These are phyloP conservation scores for Sparus aurata DNA, from an alignment of 2,797 vertebrate species.

Conservation along the genomic window DNA sequence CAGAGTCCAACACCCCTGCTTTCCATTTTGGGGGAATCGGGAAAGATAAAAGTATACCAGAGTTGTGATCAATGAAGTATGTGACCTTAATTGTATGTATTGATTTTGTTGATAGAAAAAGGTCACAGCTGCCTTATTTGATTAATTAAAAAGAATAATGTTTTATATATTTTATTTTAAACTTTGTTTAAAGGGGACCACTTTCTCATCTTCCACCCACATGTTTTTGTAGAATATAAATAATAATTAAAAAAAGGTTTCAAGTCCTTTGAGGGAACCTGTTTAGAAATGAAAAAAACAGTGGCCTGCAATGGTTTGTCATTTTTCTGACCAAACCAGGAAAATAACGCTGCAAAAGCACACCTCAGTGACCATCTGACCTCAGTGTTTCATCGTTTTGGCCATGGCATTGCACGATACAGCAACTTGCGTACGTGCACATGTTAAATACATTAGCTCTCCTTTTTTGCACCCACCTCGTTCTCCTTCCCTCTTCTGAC, in stretches of 20 bases:
- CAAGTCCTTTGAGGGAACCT: background rate
- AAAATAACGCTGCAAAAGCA: background rate
- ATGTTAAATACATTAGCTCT: background rate
- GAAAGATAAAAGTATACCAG: no score
- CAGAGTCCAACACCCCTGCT: no score
- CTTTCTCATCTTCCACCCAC: background rate
- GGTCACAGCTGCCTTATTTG: no score
- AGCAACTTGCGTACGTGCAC: background rate
- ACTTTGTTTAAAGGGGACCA: background rate
- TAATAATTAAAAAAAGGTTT: background rate
- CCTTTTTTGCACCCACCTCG: background rate
- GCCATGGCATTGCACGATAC: background rate
- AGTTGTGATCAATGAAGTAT: no score
- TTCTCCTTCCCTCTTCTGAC: constrained; percentile 4
- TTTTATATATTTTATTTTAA: no score
- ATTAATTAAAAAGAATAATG: no score
- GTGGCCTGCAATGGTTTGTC: background rate
- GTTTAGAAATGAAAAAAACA: background rate
- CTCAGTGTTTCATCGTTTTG: background rate
- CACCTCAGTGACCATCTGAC: background rate
- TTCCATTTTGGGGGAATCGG: no score
- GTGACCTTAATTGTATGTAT: no score
- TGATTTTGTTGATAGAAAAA: no score
- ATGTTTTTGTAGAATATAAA: background rate
- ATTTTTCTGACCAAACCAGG: background rate